Evolutionary conservation across 2,797 vertebrate genomes (phyloP), one percentile per base, ranked within the genome.

Genomic region (Champsocephalus gunnari): DNA sequence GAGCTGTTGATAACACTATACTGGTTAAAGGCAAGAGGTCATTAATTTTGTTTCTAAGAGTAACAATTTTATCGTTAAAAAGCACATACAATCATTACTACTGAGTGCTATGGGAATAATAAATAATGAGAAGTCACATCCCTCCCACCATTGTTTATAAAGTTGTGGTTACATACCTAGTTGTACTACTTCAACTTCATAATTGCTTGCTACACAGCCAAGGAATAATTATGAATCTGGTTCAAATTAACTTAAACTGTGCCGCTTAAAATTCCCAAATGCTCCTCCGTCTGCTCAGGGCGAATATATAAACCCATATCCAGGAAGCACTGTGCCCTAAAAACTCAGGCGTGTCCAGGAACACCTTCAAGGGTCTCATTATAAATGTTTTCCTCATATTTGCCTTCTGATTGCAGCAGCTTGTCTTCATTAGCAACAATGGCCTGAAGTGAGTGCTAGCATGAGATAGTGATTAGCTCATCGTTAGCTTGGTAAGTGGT

Each of bases 341-440:
- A 64, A 24, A 32, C 32, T 28, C 41, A 24, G 21, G 8, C 38
- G 16, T 59, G n/a, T 51, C 45, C 17, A 66, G 16, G 34, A 49
- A 17, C 19, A 28, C 34, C 41, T 34, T 62, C 50, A 66, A 75
- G n/a, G 50, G 12, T 38, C 69, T 77, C n/a, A 21, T 79, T 73
- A 80, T 77, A 47, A 60, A 53, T 82, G 87, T 82, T 79, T 69
- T 71, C 59, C 67, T 65, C 70, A 59, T 79, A 71, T 61, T 87
- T 63, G 70, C 64, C 61, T 70, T 66, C 54, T 57, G 79, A 81
- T 70, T 44, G 47, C 76, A 62, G 58, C 34, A 57, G 65, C 84
- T 83, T 74, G 82, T 86, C 55, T 88, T 90, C 79, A 89, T 91
- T 80, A 83, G 77, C 71, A 58, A 56, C 14, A 10, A 7, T 64